phyloP scores from a whole-genome alignment of 2,888 invertebrate species.

The Opisthograptis luteolata region DNA sequence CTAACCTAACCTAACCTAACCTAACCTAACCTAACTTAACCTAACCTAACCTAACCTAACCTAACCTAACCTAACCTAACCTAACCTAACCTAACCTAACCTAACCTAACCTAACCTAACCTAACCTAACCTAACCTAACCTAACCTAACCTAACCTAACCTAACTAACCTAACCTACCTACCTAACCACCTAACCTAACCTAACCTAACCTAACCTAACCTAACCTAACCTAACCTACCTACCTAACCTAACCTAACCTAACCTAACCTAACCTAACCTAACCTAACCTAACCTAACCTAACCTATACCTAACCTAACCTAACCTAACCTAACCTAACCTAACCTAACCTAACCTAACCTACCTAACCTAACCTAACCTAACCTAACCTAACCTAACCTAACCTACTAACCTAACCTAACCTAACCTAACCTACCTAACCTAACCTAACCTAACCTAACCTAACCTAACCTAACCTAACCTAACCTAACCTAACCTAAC shows the following conservation, averaged over 20 bases:
- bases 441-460: slow-evolving; percentile 15
- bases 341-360: slow-evolving; percentile 37
- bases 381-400: slow-evolving; percentile 12
- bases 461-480: slow-evolving; percentile 16
- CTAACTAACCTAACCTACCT: slow-evolving; percentile 12
- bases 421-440: slow-evolving; percentile 15
- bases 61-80: slow-evolving; percentile 1
- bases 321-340: slow-evolving; percentile 1
- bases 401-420: slow-evolving; percentile 5
- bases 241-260: slow-evolving; percentile 12
- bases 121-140: slow-evolving; percentile 6
- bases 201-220: slow-evolving; percentile 15
- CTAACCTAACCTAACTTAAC: slow-evolving; percentile 10
- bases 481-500: slow-evolving; percentile 16
- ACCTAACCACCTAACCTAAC: slow-evolving; percentile 15
- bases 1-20: slow-evolving; percentile 7
- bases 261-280: slow-evolving; percentile 8
- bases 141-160: slow-evolving; percentile 10
- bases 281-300: slow-evolving; percentile 11
- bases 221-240: slow-evolving; percentile 15
- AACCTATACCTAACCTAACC: slow-evolving; percentile 1
- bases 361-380: slow-evolving; percentile 15
- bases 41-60: slow-evolving; percentile 5
- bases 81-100: slow-evolving; percentile 5
- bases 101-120: slow-evolving; percentile 41